Evolutionary conservation across 2,797 vertebrate species (phyloP).

Genomic region (Sebastolobus altivelis): DNA sequence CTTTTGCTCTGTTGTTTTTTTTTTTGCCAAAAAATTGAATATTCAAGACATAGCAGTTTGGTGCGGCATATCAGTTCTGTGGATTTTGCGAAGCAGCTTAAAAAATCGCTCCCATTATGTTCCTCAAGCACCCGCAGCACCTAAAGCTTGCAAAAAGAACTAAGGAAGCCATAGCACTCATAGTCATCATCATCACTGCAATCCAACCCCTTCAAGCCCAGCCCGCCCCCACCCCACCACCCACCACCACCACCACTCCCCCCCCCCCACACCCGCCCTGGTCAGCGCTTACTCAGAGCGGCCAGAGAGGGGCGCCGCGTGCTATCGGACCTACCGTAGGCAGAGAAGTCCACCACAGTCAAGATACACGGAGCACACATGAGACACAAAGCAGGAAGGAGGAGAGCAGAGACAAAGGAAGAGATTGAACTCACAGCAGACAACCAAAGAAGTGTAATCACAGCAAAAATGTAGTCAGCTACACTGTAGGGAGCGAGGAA

Average conservation of each 20-base stretch:
- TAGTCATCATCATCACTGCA: conserved; percentile 82
- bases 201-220: conserved; percentile 79
- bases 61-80: conserved; percentile 84
- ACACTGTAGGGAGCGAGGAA: conserved; percentile 75
- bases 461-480: conserved; percentile 80
- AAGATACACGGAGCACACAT: conserved; percentile 87
- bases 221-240: conserved; percentile 46
- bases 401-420: conserved; percentile 86
- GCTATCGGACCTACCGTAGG: conserved; percentile 90
- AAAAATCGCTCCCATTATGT: conserved; percentile 72
- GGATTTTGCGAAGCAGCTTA: conserved; percentile 83
- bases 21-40: conserved; percentile 55
- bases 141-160: conserved; percentile 85
- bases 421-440: conserved; percentile 88
- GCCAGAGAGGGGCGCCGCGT: conserved; percentile 84
- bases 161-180: conserved; percentile 85
- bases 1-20: conserved; percentile 48
- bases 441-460: conserved; percentile 84
- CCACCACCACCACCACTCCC: conserved; percentile 10
- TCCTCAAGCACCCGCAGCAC: conserved; percentile 87
- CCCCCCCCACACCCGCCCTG: conserved; percentile 59
- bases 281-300: conserved; percentile 84
- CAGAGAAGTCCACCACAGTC: conserved; percentile 85
- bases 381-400: conserved; percentile 82
- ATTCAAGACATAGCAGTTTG: conserved; percentile 80